Evolutionary conservation across 2,113 vertebrate species (phyloP), one percentile per base, ranked within the genome.

Genomic region (Pygoscelis adeliae): DNA sequence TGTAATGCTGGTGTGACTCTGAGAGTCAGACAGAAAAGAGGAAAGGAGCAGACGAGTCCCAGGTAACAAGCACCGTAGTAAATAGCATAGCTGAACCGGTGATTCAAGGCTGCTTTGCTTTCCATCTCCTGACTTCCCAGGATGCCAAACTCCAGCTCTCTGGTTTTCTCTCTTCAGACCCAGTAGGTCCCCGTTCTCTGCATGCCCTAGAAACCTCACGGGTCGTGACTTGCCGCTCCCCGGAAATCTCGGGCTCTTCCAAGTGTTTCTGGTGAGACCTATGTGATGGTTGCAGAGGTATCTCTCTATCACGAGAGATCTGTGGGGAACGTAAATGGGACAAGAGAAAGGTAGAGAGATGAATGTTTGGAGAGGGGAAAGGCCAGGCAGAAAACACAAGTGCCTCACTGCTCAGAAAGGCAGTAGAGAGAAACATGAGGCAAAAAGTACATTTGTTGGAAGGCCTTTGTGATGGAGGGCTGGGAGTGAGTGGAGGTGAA

Each of bases 221-320:
- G 44, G n/a, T 42, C 12, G 6, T 0, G 0, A 42, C 32, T 27
- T 65, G 25, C 18, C 3, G 1, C 32, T 42, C 55, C 29, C 11
- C 2, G 1, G 73, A 84, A 71, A 82, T 27, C 22, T 29, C 1
- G 1, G 65, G 15, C 44, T 78, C 23, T 79, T 69, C 50, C 32
- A 50, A 56, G 59, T 2, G 0, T 53, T 61, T 77, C 77, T 46
- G 53, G 19, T 46, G 18, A 76, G 61, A 49, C 9, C 15, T 40
- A 32, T 3, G 8, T 23, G 63, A 19, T 34, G 1, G 5, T 73
- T 87, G 50, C 63, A 63, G 72, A 53, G 25, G 13, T 40, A 6
- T 8, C 25, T 49, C 19, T 49, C 72, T 55, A 29, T 18, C 30
- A 11, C 0, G 1, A 67, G 69, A 63, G 32, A 29, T 5, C 23